These are phyloP conservation scores for Microctenopoma lineatum DNA, from an alignment of 2,797 vertebrate species.

Conservation along the genomic window DNA sequence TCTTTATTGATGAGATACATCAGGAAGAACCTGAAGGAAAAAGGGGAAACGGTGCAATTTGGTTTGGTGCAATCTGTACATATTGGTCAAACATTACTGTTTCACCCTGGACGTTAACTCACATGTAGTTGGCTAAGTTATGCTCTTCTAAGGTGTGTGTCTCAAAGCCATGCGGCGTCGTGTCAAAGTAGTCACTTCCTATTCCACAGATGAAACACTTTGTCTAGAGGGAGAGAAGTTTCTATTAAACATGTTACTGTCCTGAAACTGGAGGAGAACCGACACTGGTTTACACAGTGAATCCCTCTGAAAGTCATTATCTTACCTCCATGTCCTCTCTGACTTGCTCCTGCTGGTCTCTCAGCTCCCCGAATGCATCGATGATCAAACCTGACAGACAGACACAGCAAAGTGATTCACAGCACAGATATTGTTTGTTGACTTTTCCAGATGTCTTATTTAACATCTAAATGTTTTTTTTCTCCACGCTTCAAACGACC, in stretches of 20 bases:
- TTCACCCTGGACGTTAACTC: conserved; percentile 56
- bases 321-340: conserved; percentile 97
- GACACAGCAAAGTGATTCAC: not conserved
- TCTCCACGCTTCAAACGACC: not conserved
- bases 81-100: too few species aligned
- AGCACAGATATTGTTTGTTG: not conserved
- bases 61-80: not conserved
- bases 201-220: conserved; percentile 98
- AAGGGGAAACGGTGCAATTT: not conserved
- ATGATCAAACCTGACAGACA: conserved; percentile 91
- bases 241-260: not conserved
- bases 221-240: conserved; percentile 79
- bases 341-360: conserved; percentile 98
- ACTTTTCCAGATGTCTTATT: not conserved
- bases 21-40: conserved; percentile 89
- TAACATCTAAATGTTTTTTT: not conserved
- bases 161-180: conserved; percentile 94
- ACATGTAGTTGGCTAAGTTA: conserved; percentile 96
- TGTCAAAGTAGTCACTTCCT: conserved; percentile 95
- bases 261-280: not conserved
- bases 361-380: conserved; percentile 94
- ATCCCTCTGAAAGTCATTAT: not conserved
- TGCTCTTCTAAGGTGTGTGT: conserved; percentile 95
- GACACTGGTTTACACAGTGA: conserved; percentile 1
- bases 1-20: conserved; percentile 98